Percentiles rank a stretch among this genome's conserved stretches.
These are phyloP conservation scores for Brachionus koreanus DNA, from an alignment of 1,140 invertebrate genomes.

Conservation along the genomic window DNA sequence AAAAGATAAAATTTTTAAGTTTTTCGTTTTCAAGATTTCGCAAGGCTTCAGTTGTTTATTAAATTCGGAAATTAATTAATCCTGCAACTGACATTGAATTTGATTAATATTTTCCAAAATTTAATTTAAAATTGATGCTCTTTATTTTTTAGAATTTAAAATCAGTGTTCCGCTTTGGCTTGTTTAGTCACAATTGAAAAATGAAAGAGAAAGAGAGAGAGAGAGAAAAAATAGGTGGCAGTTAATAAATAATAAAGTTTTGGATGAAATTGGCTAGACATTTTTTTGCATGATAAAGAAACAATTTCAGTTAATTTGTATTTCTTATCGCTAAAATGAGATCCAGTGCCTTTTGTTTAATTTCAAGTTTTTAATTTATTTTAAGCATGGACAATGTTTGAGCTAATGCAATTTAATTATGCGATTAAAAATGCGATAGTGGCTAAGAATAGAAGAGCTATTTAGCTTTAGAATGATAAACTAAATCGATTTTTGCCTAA, in stretches of 20 bases:
- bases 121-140: neutral
- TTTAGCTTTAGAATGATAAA: neutral
- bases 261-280: neutral
- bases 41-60: neutral
- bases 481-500: neutral
- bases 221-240: neutral
- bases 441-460: neutral
- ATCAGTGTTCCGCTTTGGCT: neutral
- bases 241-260: neutral
- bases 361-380: neutral
- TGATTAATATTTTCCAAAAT: neutral
- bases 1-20: too few species aligned
- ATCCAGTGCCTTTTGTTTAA: neutral
- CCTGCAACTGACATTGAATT: neutral
- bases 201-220: neutral
- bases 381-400: neutral
- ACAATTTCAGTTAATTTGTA: neutral
- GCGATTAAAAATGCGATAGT: neutral
- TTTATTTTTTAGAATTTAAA: neutral
- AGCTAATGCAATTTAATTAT: neutral
- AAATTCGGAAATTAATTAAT: neutral
- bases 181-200: neutral
- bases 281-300: slow-evolving; percentile 3
- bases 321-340: neutral
- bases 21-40: neutral